Base-by-base conservation (phyloP, 2,888 invertebrate species). In the Spodoptera exigua region DNA sequence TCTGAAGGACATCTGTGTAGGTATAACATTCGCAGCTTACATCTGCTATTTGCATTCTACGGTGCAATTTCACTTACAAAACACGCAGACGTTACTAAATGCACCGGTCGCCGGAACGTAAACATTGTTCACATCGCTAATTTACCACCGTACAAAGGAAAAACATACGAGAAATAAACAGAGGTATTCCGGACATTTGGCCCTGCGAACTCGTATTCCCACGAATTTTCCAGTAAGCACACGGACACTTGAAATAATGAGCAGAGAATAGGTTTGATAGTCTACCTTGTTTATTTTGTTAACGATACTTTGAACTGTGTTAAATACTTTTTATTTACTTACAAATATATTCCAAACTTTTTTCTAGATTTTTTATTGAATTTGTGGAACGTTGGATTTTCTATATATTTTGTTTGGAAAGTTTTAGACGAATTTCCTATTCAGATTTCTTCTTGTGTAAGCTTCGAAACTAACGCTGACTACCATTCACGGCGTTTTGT, bases 71-170 rank as follows among this genome's bases (percentile, higher is more conserved):
- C 63, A 59, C 61, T 69, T 61, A 61, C 61, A 77, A 69, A 76
- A 61, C 52, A 41, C 27, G 45, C 61, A 66, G 57, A 59, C 44
- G 43, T 46, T 55, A 54, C 67, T 46, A 57, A 69, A 59, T 45
- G 66, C 58, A 63, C 52, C 40, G 61, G 70, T 66, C 54, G 57
- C 36, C 57, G 64, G 53, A 71, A 75, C 66, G 71, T 72, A 79
- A 84, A 81, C 77, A 79, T 77, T 81, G 79, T 82, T 70, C 64
- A 68, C 68, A 76, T 79, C 65, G 61, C 75, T 82, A 83, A 85
- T 82, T 84, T 83, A 80, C 71, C 71, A 61, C 36, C 60, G 58
- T 66, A 77, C 73, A 80, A 84, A 80, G 81, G 78, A 82, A 83
- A 85, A 86, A 83, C 80, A 81, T 62, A 72, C 69, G 57, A 57